Evolutionary conservation across 2,797 vertebrate genomes (phyloP).

Genomic region (Tenualosa ilisha): DNA sequence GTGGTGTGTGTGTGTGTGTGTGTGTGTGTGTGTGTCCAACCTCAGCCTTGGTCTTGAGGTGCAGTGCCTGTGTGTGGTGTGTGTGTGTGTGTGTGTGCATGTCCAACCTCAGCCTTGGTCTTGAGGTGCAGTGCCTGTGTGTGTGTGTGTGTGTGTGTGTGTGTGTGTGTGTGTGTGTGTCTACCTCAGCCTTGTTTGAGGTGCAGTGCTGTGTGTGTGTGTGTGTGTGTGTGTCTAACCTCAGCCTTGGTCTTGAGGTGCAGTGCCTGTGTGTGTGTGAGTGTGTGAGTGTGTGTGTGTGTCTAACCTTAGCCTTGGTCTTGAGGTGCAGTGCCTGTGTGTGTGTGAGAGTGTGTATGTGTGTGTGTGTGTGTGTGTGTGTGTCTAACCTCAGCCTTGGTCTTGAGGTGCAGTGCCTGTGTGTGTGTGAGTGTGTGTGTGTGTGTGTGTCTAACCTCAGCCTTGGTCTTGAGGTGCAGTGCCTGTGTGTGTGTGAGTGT

Average conservation of each 20-base stretch:
- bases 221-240: too few relatives aligned
- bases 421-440: slow-evolving; percentile 12
- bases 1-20: too few relatives aligned
- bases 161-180: too few relatives aligned
- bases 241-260: too few relatives aligned
- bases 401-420: not conserved
- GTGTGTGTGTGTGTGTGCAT: not conserved
- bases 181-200: slow-evolving; percentile 58
- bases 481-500: not conserved
- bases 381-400: too few relatives aligned
- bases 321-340: slow-evolving; percentile 69
- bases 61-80: too few relatives aligned
- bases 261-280: too few relatives aligned
- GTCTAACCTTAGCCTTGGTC: slow-evolving; percentile 56
- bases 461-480: not conserved
- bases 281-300: too few relatives aligned
- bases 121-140: not conserved
- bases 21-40: too few relatives aligned
- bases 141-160: not conserved
- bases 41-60: too few relatives aligned
- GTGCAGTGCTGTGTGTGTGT: slow-evolving; percentile 64
- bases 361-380: not conserved
- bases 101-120: too few relatives aligned
- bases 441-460: not conserved
- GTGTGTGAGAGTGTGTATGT: not conserved